Base-by-base conservation (phyloP, 2,797 vertebrate genomes). In the Tokudaia muenninki region DNA sequence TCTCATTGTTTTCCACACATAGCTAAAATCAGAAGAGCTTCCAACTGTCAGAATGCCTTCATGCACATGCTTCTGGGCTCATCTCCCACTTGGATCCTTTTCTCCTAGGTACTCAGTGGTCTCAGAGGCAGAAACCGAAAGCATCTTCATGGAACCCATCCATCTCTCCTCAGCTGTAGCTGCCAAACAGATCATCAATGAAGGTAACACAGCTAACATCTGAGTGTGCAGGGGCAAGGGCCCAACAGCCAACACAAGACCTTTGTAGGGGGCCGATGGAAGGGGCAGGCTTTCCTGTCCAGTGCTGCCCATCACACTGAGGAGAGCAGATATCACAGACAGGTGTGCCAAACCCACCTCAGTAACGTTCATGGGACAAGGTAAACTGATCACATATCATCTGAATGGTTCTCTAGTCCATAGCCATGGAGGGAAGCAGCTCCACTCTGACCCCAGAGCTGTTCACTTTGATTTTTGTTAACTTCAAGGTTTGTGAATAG, bases 71-170 rank as follows among this genome's bases (percentile, higher is more conserved):
- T 26, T 4, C 16, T 47, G 2, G 67, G 67, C 2, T 41, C 5
- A 0, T 21, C 86, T 87, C 72, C 70, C n/a, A 2, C 1, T 1
- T 8, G 6, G 13, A 2, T 14, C 95, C 87, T 63, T 94, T 98
- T 67, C 5, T 97, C 95, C 59, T 97, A 99, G 99, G 97, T 99
- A 99, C 96, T 99, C 99, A 0, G 16, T 98, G 97, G 97, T 99
- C 94, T 99, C 99, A 0, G 99, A 99, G 0, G 98, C 99, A 0
- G 99, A 99, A 0, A 99, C 99, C 0, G 99, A 99, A 78, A 99
- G 99, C 97, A 99, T 99, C 97, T 99, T 99, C 98, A 99, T 99
- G 99, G 99, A 99, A 70, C 99, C 99, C 82, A 99, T 99, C 94
- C 99, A 99, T 95, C 99, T 99, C 6, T 99, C 99, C 0, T 99